Percentiles rank a stretch among this genome's conserved stretches.
Conservation (phyloP, 2,888 invertebrate species). For the Ophion ventricosus region DNA sequence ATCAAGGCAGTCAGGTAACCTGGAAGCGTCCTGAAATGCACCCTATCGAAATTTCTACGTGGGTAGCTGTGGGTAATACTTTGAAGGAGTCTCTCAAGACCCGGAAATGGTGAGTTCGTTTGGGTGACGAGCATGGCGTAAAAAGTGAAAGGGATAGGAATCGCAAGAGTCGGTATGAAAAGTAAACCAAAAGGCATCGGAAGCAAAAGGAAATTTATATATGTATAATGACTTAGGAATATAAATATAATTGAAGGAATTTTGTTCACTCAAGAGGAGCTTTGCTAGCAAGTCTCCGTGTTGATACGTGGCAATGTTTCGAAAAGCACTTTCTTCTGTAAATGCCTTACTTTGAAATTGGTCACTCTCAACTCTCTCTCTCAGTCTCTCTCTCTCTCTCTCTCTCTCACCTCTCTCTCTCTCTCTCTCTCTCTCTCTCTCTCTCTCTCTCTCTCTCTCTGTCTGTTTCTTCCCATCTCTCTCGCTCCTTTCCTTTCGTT, state of each 20-base stretch:
- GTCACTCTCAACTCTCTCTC: not conserved
- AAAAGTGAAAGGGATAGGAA: too few species aligned
- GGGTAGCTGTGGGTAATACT: too few species aligned
- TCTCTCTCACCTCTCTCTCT: not conserved
- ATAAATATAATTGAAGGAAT: not conserved
- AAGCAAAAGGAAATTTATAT: too few species aligned
- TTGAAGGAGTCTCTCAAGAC: too few species aligned
- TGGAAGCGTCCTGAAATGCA: too few species aligned
- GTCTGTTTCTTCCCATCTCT: not conserved
- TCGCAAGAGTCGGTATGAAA: too few species aligned
- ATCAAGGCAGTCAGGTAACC: too few species aligned
- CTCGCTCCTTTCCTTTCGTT: conserved; percentile 37
- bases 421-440: conserved; percentile 39
- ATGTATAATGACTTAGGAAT: not conserved
- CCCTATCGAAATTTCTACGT: too few species aligned
- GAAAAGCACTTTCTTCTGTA: conserved; percentile 53
- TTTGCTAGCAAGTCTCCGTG: not conserved
- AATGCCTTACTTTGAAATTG: conserved; percentile 51
- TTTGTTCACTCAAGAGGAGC: not conserved
- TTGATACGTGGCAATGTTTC: conserved; percentile 19
- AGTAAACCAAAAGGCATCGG: too few species aligned
- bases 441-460: conserved; percentile 11
- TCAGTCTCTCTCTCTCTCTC: not conserved
- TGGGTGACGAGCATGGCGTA: too few species aligned
- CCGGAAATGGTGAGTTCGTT: too few species aligned